Percentiles rank a stretch among this genome's conserved stretches.
These are phyloP conservation scores for Aphyosemion australe DNA, from an alignment of 2,113 vertebrate genomes.

Conservation along the genomic window DNA sequence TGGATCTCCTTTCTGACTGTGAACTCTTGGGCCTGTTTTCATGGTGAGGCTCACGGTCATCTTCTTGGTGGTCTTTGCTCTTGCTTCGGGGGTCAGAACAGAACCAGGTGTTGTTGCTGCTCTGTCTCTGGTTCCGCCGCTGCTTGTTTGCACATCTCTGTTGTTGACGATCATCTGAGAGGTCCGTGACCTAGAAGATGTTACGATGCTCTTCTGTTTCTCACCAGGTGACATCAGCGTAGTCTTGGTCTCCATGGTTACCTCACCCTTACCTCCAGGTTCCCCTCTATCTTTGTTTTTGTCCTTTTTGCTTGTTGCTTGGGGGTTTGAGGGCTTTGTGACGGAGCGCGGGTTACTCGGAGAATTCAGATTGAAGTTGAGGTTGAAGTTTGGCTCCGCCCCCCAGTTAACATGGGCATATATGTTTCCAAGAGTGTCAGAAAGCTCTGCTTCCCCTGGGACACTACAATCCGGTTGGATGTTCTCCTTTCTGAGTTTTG, in stretches of 20 bases:
- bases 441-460: slow-evolving; percentile 5
- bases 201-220: slow-evolving; percentile 44
- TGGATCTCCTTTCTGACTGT: neutral
- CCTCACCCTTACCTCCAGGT: neutral
- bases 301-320: neutral
- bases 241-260: neutral
- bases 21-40: neutral
- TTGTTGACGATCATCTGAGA: neutral
- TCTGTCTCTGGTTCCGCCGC: neutral
- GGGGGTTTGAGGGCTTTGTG: neutral
- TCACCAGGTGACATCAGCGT: slow-evolving; percentile 13
- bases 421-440: slow-evolving; percentile 1
- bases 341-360: slow-evolving; percentile 16
- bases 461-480: neutral
- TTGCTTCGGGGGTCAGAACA: neutral
- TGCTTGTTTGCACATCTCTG: neutral
- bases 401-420: slow-evolving; percentile 25
- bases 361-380: slow-evolving; percentile 36
- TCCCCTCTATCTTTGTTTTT: slow-evolving; percentile 21
- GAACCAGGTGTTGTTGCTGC: neutral
- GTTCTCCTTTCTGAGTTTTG: neutral
- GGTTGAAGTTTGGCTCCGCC: slow-evolving; percentile 58
- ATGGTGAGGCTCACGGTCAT: slow-evolving; percentile 5
- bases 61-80: slow-evolving; percentile 21
- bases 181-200: slow-evolving; percentile 24